phyloP scores from a whole-genome alignment of 1,140 invertebrate species.

The Pseudomyrmex sp. region DNA sequence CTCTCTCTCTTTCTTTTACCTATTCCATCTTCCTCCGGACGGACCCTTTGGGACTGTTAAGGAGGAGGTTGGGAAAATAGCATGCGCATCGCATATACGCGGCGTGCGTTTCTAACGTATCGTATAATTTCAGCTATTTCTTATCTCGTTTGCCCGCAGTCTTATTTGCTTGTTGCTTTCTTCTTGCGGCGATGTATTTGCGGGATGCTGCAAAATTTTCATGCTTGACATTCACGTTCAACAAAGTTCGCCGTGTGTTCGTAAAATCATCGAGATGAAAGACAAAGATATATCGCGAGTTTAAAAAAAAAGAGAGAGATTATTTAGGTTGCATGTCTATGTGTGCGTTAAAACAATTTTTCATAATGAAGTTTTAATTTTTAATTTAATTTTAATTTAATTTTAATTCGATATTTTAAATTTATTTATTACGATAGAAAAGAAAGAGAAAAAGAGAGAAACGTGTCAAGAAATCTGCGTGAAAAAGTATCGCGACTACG shows the following conservation, averaged over 20 bases:
- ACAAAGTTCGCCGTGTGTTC: background rate
- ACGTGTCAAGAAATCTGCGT: background rate
- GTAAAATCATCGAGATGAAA: background rate
- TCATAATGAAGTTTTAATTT: background rate
- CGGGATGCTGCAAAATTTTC: slow-evolving; percentile 11
- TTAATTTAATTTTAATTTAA: background rate
- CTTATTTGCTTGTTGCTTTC: slow-evolving; percentile 38
- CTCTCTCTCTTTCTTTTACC: slow-evolving; percentile 29
- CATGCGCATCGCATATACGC: slow-evolving; percentile 40
- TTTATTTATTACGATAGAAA: background rate
- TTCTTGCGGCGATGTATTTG: slow-evolving; percentile 21
- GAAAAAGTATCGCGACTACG: too few species aligned
- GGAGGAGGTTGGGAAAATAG: slow-evolving; percentile 54
- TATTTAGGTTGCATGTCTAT: background rate
- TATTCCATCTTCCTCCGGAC: background rate
- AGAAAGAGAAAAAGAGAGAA: too few species aligned
- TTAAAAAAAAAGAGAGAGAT: background rate
- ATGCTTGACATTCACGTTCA: background rate
- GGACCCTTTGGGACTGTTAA: slow-evolving; percentile 47
- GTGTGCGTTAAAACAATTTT: background rate
- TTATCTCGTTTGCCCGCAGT: slow-evolving; percentile 57
- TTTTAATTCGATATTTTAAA: background rate
- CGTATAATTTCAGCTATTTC: slow-evolving; percentile 61
- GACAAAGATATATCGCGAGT: background rate
- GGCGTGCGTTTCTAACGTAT: slow-evolving; percentile 53